phyloP scores from a whole-genome alignment of 2,113 vertebrate genomes.

The Cyphomyrus plagiostoma region DNA sequence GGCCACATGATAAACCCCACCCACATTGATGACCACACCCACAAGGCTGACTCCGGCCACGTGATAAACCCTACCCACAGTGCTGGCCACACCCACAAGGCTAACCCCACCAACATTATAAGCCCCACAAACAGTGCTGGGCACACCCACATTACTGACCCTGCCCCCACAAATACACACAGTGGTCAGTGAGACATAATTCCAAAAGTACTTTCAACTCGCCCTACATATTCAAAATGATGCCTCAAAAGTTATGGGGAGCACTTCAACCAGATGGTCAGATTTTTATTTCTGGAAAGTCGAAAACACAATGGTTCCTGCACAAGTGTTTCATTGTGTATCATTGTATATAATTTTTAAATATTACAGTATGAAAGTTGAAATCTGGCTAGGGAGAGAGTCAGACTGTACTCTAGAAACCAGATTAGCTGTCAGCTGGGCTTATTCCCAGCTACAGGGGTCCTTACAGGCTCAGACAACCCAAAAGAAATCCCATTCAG shows the following conservation, averaged over 20 bases:
- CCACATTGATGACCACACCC: background rate
- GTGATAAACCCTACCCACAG: no score
- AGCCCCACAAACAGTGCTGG: no score
- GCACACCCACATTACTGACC: background rate
- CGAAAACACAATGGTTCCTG: constrained; percentile 17
- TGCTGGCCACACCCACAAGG: background rate
- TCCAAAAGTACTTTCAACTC: constrained; percentile 4
- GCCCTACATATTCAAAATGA: constrained; percentile 28
- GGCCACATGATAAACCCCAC: no score
- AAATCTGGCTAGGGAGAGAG: background rate
- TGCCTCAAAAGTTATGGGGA: constrained; percentile 20
- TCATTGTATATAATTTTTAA: background rate
- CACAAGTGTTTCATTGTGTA: background rate
- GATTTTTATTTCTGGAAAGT: constrained; percentile 25
- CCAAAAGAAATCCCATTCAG: background rate
- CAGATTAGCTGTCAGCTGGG: background rate
- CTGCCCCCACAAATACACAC: background rate
- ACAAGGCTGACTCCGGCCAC: no score
- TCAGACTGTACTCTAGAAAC: background rate
- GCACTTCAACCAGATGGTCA: no score
- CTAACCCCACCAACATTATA: no score
- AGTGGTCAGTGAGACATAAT: background rate
- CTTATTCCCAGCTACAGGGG: background rate
- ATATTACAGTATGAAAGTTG: background rate
- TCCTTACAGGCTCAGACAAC: background rate